Percentiles rank a stretch among this genome's conserved stretches.
Conservation (phyloP, 2,888 invertebrate species). For the Drosophila mettleri region DNA sequence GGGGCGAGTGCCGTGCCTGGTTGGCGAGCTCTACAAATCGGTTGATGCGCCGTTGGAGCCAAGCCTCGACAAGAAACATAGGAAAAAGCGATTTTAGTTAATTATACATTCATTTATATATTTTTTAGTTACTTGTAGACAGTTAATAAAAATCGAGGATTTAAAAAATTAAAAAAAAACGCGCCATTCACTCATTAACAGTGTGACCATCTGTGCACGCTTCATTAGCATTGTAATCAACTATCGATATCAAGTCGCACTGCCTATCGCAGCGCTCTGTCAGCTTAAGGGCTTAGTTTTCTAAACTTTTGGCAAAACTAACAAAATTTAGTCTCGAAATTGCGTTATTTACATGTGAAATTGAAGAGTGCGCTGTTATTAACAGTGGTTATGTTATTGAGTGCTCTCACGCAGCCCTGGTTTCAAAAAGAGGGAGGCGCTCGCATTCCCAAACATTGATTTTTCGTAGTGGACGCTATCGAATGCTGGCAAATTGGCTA, state of each 20-base stretch:
- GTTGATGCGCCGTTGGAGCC: not conserved
- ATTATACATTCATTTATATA: not conserved
- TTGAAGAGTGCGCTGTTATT: conserved; percentile 29
- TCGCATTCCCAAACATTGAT: conserved; percentile 68
- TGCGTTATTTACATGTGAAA: not conserved
- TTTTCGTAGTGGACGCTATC: conserved; percentile 54
- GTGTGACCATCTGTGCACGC: conserved; percentile 21
- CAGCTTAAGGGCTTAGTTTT: not conserved
- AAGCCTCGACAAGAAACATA: not conserved
- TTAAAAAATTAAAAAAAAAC: no score
- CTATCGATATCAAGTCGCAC: not conserved
- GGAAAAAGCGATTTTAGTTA: not conserved
- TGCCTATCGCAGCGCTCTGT: not conserved
- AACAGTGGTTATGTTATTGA: conserved; percentile 24
- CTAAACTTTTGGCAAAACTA: not conserved
- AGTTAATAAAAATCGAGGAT: conserved; percentile 16
- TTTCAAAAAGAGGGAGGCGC: conserved; percentile 55
- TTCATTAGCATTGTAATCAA: not conserved
- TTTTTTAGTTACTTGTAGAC: conserved; percentile 1
- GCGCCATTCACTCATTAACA: not conserved
- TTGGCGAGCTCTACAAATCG: conserved; percentile 68
- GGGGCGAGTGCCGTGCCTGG: conserved; percentile 67
- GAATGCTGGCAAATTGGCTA: conserved; percentile 46
- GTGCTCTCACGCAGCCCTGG: conserved; percentile 33
- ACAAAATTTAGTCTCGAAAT: not conserved